Evolutionary conservation across 2,113 vertebrate species (phyloP).

Genomic region (rabbit (Oryctolagus cuniculus)): DNA sequence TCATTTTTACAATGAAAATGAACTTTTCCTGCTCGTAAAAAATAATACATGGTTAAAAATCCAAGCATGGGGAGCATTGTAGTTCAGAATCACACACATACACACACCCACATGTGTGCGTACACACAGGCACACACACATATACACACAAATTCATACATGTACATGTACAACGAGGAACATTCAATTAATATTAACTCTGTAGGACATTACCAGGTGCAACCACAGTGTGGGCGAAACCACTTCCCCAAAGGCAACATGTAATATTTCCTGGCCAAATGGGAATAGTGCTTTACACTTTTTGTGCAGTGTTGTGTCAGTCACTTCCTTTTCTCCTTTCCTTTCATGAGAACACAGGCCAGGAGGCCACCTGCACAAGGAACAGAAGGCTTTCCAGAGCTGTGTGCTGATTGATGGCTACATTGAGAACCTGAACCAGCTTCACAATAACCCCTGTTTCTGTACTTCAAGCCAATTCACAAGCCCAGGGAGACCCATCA

Average conservation of each 20-base stretch:
- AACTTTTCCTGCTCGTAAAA: conserved; percentile 25
- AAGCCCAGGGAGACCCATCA: conserved; percentile 51
- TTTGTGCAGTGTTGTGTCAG: background rate
- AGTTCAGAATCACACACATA: too few species aligned
- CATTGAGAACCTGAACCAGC: background rate
- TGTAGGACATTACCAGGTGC: background rate
- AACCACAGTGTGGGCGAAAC: conserved; percentile 13
- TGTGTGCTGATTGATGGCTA: conserved; percentile 5
- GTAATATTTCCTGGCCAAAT: background rate
- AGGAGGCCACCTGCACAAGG: background rate
- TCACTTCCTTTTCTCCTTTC: background rate
- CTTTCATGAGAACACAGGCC: background rate
- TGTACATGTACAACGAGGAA: background rate
- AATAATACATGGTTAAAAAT: conserved; percentile 3
- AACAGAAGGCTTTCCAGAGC: background rate
- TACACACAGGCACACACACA: too few species aligned
- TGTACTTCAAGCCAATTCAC: conserved; percentile 48
- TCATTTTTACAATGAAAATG: conserved; percentile 28
- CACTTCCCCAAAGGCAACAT: background rate
- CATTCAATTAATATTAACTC: background rate
- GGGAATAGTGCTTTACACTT: background rate
- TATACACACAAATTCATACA: background rate
- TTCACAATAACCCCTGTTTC: background rate
- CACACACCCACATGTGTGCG: too few species aligned
- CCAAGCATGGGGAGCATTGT: background rate